phyloP scores from a whole-genome alignment of 2,797 vertebrate genomes.

The Mus minutoides region DNA sequence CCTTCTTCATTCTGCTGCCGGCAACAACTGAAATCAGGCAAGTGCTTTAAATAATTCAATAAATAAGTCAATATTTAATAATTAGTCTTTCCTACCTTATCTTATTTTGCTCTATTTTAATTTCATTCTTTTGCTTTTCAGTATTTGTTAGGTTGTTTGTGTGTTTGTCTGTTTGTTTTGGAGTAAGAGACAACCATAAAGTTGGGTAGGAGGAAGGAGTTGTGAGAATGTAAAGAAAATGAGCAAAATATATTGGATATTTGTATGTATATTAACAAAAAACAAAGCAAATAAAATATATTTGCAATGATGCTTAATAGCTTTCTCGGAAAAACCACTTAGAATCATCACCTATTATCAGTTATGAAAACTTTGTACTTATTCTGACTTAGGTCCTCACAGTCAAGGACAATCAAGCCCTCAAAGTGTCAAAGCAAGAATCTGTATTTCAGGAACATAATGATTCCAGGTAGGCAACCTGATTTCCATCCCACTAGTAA shows the following conservation, averaged over 20 bases:
- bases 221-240: background rate
- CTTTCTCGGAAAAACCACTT: constrained; percentile 11
- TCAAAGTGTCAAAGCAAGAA: background rate
- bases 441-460: background rate
- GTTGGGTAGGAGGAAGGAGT: background rate
- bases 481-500: background rate
- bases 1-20: background rate
- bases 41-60: background rate
- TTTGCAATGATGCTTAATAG: background rate
- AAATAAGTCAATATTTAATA: background rate
- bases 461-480: background rate
- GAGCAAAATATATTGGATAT: background rate
- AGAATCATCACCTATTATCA: background rate
- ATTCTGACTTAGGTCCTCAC: background rate
- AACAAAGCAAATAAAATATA: background rate
- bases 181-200: background rate
- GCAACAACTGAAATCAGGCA: background rate
- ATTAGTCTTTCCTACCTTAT: background rate
- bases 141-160: background rate
- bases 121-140: background rate
- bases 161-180: background rate
- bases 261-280: background rate
- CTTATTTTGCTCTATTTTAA: background rate
- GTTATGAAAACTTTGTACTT: background rate
- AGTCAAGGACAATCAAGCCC: background rate